Base-by-base conservation (phyloP, 2,888 invertebrate species). In the Luperina nickerlii region DNA sequence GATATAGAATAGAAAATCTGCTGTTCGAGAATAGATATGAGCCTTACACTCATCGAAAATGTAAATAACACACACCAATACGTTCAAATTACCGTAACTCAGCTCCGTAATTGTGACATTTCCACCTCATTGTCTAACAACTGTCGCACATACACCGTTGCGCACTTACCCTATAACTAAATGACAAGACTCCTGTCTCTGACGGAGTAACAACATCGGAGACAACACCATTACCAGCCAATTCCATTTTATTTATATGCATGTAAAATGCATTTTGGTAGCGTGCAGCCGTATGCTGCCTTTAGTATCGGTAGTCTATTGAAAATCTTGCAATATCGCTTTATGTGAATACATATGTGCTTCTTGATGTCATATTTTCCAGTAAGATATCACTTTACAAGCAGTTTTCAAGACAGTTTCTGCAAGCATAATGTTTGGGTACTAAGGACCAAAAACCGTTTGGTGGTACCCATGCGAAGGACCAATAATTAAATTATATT, bases 191-290 rank as follows among this genome's bases (percentile, higher is more conserved):
- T 66, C 24, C 57, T 38, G 74, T 66, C 67, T 76, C 60, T 74
- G 71, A 71, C 57, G 27, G 68, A 81, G 75, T 89, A 77, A 81
- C 80, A 87, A 80, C 84, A 83, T 84, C 81, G 76, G 74, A 66
- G 82, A 84, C 81, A 77, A 81, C 69, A 82, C 76, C 86, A 90
- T 90, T 86, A 90, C 79, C 74, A 84, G 67, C 76, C 85, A 85
- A 88, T 91, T 89, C 80, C 70, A 51, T 86, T 88, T 87, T 84
- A 88, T 90, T 85, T 88, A 87, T 83, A 81, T 88, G 80, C 78
- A 83, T 66, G 63, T 81, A 85, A 83, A 90, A 81, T 87, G 82
- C 84, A 84, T 79, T 80, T 87, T 71, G 51, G 20, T 65, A 67
- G 42, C 60, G 45, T 3, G 20, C 11, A 11, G 48, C 62, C 57